These are phyloP conservation scores for Tenodera sinensis DNA, from an alignment of 2,888 invertebrate species.

Conservation along the genomic window DNA sequence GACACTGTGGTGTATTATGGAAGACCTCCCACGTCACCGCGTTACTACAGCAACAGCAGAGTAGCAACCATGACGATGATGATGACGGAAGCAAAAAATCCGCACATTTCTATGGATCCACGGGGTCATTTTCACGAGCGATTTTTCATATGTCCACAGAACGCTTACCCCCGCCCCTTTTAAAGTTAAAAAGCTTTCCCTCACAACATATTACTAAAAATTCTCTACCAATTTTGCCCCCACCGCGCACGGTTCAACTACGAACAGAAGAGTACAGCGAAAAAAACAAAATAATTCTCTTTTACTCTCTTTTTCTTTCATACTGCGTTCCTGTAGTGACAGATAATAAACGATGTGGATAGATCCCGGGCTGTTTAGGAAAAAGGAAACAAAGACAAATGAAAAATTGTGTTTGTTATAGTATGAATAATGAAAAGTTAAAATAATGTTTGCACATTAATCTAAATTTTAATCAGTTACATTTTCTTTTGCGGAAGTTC, in stretches of 20 bases:
- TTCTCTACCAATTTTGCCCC: not conserved
- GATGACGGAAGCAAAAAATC: constrained; percentile 2
- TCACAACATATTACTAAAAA: not conserved
- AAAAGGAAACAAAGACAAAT: not conserved
- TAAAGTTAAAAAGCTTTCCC: not conserved
- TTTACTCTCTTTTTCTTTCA: not conserved
- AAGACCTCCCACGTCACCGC: not conserved
- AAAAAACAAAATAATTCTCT: not conserved
- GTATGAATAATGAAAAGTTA: not conserved
- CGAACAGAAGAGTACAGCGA: not conserved
- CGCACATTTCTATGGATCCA: constrained; percentile 16
- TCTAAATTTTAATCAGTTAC: constrained; percentile 4
- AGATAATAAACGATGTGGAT: not conserved
- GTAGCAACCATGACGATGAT: constrained; percentile 4
- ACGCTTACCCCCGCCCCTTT: not conserved
- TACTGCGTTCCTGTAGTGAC: not conserved
- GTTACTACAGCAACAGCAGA: not conserved
- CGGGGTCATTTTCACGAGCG: constrained; percentile 24
- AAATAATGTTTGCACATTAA: constrained; percentile 7
- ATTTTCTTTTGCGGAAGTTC: not conserved
- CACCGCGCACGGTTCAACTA: not conserved
- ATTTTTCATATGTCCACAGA: constrained; percentile 19
- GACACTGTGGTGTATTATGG: not conserved
- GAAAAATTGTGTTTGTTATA: not conserved
- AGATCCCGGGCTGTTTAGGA: not conserved